phyloP scores from a whole-genome alignment of 2,888 invertebrate species.

The Rutpela maculata region DNA sequence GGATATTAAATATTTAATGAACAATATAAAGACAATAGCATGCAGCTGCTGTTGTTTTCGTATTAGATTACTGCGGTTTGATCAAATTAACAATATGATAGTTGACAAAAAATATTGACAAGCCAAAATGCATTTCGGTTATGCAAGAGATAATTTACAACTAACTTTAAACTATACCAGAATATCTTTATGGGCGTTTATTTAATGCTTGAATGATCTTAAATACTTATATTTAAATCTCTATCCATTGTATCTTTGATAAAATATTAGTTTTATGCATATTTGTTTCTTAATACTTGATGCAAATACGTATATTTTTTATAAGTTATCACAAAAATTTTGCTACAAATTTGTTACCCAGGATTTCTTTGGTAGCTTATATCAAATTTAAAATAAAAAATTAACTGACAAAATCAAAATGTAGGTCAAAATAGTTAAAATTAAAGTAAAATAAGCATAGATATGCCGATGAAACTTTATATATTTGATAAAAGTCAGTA shows the following conservation, averaged over 20 bases:
- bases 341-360: no score
- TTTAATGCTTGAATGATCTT: slow-evolving; percentile 3
- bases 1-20: background rate
- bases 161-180: background rate
- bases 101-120: background rate
- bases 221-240: background rate
- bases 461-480: no score
- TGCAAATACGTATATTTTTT: background rate
- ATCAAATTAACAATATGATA: background rate
- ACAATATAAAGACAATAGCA: background rate
- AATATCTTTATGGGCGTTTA: background rate
- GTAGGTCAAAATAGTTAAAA: no score
- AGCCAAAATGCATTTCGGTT: background rate
- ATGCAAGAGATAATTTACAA: background rate
- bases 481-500: no score
- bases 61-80: background rate
- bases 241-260: background rate
- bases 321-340: no score
- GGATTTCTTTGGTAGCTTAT: no score
- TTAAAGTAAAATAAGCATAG: no score
- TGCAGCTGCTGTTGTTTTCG: background rate
- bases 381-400: no score
- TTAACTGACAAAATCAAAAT: no score
- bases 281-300: background rate
- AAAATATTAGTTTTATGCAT: background rate